Percentiles rank a stretch among this genome's conserved stretches.
phyloP scores from a whole-genome alignment of 2,113 vertebrate species.

The Copsychus sechellarum region DNA sequence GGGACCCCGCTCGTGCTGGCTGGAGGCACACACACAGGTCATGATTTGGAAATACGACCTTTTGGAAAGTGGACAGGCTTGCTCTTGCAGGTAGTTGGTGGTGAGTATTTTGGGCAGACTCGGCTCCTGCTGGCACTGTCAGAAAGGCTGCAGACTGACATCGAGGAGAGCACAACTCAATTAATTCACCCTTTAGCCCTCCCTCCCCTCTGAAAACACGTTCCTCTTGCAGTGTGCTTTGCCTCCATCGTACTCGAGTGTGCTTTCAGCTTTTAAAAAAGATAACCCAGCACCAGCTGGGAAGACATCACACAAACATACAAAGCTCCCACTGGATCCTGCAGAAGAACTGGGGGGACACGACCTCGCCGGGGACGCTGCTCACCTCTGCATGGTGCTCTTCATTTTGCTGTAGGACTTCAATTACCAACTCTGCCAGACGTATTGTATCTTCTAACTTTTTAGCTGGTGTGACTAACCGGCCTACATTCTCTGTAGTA shows the following conservation, averaged over 20 bases:
- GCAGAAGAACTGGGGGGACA: not conserved
- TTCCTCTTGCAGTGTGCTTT: not conserved
- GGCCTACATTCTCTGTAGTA: conserved; percentile 98
- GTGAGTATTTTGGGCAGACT: not conserved
- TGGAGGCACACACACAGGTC: not conserved
- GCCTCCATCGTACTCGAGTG: not conserved
- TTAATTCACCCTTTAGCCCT: not conserved
- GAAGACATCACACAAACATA: not conserved
- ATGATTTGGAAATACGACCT: not conserved
- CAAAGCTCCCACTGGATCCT: not conserved
- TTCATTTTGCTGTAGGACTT: conserved; percentile 98
- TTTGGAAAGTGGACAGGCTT: not conserved
- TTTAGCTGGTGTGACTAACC: conserved; percentile 97
- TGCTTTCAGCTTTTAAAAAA: not conserved
- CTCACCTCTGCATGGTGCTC: conserved; percentile 99
- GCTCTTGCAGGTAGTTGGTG: not conserved
- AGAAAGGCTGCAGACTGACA: not conserved
- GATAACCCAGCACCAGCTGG: not conserved
- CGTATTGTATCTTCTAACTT: conserved; percentile 98
- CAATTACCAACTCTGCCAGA: conserved; percentile 95
- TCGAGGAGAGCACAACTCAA: not conserved
- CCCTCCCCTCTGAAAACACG: not conserved
- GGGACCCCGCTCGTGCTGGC: not conserved
- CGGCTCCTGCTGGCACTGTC: not conserved
- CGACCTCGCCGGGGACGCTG: not conserved